These are phyloP conservation scores for Taurulus bubalis DNA, from an alignment of 2,113 vertebrate species.

Conservation along the genomic window DNA sequence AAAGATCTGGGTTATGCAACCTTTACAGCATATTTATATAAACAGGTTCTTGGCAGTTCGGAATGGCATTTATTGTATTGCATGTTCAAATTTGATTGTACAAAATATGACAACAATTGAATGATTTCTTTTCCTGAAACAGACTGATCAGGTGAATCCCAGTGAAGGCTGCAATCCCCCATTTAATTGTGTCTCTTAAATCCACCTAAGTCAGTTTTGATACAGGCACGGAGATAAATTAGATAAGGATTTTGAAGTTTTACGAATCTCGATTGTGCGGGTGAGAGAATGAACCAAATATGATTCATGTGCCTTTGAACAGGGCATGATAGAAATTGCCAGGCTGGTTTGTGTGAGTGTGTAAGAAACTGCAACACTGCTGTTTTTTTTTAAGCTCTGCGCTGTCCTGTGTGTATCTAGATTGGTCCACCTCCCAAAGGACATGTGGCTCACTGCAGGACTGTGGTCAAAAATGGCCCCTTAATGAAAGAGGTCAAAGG, in stretches of 20 bases:
- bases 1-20: background rate
- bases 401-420: slow-evolving; percentile 7
- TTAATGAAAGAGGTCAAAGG: slow-evolving; percentile 55
- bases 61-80: background rate
- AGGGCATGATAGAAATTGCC: background rate
- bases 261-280: background rate
- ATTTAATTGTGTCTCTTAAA: slow-evolving; percentile 36
- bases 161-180: slow-evolving; percentile 24
- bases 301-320: slow-evolving; percentile 25
- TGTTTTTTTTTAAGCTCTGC: slow-evolving; percentile 23
- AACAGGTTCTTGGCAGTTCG: background rate
- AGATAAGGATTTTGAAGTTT: slow-evolving; percentile 28
- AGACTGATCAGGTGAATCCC: slow-evolving; percentile 5
- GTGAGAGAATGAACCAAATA: slow-evolving; percentile 4
- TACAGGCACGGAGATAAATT: slow-evolving; percentile 2
- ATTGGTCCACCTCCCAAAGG: slow-evolving; percentile 24
- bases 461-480: slow-evolving; percentile 38
- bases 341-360: background rate
- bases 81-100: background rate
- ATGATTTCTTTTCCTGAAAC: background rate
- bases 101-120: background rate
- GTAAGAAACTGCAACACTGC: slow-evolving; percentile 18
- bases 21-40: background rate
- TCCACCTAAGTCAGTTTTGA: slow-evolving; percentile 18
- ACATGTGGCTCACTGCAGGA: slow-evolving; percentile 28